Base-by-base conservation (phyloP, 2,888 invertebrate genomes). In the Dryadula phaetusa region DNA sequence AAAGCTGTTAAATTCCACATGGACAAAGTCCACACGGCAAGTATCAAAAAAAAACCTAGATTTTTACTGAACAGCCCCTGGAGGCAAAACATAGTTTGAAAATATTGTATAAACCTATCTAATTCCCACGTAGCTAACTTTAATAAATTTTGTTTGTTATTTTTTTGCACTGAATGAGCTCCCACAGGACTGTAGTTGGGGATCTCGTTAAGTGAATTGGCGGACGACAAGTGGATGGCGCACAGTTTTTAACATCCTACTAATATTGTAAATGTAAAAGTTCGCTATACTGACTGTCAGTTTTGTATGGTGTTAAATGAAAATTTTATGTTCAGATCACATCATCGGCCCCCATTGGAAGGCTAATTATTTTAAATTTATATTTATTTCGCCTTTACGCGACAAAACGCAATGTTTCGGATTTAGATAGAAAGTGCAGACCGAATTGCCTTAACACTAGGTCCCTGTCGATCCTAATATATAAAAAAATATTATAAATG, bases 121-220 rank as follows among this genome's bases (percentile, higher is more conserved):
- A 60, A 44, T 46, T 60, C 44, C 44, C 60, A 32, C 32, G 18
- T 18, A 44, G 18, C 18, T 44, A 60, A 42, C 4, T 46, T 42
- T 32, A 32, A 44, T 60, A 46, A 60, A 25, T 18, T 25, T 44
- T 46, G 28, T 60, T 60, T 32, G 14, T 18, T 25, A 18, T 44
- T 60, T 44, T 58, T 44, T 60, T 46, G 3, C 16, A 44, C 18
- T 6, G 16, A 44, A 60, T 0, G 3, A 18, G 28, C 28, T 60
- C 44, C 44, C 44, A 32, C 4, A 32, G 44, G 44, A 28, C 28
- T 6, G 8, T 46, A 60, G 28, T 60, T 60, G 25, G 44, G 28
- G 18, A 25, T 28, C 58, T 28, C 25, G 60, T 42, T 42, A 60
- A 60, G 28, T 56, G 56, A 56, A 56, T 56, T 56, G 56, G n/a